phyloP scores from a whole-genome alignment of 2,888 invertebrate genomes.

The Eurytoma adleriae region DNA sequence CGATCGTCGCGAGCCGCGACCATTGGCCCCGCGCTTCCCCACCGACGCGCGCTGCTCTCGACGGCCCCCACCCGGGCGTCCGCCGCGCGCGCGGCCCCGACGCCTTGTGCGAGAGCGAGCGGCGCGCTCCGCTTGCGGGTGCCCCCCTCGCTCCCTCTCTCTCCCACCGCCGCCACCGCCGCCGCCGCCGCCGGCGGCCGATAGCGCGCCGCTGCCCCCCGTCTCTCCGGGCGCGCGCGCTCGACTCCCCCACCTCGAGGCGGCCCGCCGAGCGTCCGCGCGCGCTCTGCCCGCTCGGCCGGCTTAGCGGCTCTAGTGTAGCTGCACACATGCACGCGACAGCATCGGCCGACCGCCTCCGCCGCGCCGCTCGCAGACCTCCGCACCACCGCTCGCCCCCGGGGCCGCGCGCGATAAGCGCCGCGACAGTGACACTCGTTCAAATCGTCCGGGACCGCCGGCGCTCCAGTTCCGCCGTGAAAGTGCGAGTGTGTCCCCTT shows the following conservation, averaged over 20 bases:
- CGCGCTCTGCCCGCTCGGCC: slow-evolving; percentile 54
- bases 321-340: slow-evolving; percentile 75
- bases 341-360: slow-evolving; percentile 68
- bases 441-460: too few species aligned
- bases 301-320: slow-evolving; percentile 72
- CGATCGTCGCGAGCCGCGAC: slow-evolving; percentile 32
- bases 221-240: slow-evolving; percentile 51
- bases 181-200: slow-evolving; percentile 11
- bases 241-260: slow-evolving; percentile 52
- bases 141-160: slow-evolving; percentile 15
- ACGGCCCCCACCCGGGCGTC: slow-evolving; percentile 72
- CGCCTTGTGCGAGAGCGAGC: slow-evolving; percentile 56
- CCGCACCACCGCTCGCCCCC: neutral
- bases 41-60: slow-evolving; percentile 51
- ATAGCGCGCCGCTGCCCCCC: slow-evolving; percentile 53
- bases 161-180: neutral
- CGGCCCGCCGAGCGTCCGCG: slow-evolving; percentile 59
- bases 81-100: slow-evolving; percentile 69
- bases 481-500: too few species aligned
- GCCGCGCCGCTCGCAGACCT: slow-evolving; percentile 55
- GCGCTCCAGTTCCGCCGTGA: too few species aligned
- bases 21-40: slow-evolving; percentile 54
- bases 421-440: neutral
- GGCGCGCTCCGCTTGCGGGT: slow-evolving; percentile 41
- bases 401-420: slow-evolving; percentile 3